These are phyloP conservation scores for Moxostoma hubbsi DNA, from an alignment of 2,797 vertebrate genomes.

Conservation along the genomic window DNA sequence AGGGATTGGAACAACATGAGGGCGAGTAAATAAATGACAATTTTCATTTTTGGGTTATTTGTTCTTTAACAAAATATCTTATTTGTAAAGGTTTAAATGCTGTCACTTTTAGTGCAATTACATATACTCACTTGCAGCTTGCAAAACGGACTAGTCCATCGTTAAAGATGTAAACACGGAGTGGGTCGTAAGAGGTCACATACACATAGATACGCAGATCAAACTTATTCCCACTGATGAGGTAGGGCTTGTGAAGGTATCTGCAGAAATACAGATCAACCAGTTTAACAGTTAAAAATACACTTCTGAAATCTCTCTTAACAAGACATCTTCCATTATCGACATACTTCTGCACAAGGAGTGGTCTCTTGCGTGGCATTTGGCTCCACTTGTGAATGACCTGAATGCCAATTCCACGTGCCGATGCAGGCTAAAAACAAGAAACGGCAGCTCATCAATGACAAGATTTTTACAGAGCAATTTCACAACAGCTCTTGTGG, in stretches of 20 bases:
- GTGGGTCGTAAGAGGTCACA: conserved; percentile 92
- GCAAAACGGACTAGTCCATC: conserved; percentile 97
- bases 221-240: conserved; percentile 96
- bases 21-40: too few species aligned
- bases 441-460: background rate
- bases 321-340: background rate
- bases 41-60: too few species aligned
- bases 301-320: background rate
- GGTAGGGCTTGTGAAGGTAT: conserved; percentile 97
- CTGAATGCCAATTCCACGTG: conserved; percentile 94
- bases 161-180: conserved; percentile 92
- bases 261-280: conserved; percentile 66
- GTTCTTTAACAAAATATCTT: too few species aligned
- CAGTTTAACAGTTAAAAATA: background rate
- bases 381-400: conserved; percentile 99
- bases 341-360: conserved; percentile 91
- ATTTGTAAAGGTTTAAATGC: background rate
- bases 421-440: conserved; percentile 88
- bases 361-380: conserved; percentile 91
- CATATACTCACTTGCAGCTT: conserved; percentile 92
- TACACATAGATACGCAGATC: conserved; percentile 97
- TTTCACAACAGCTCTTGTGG: background rate
- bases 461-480: background rate
- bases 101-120: background rate
- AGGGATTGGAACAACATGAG: too few species aligned